Percentiles rank a stretch among this genome's conserved stretches.
Conservation (phyloP, 2,113 vertebrate species). For the Hydropotes inermis region DNA sequence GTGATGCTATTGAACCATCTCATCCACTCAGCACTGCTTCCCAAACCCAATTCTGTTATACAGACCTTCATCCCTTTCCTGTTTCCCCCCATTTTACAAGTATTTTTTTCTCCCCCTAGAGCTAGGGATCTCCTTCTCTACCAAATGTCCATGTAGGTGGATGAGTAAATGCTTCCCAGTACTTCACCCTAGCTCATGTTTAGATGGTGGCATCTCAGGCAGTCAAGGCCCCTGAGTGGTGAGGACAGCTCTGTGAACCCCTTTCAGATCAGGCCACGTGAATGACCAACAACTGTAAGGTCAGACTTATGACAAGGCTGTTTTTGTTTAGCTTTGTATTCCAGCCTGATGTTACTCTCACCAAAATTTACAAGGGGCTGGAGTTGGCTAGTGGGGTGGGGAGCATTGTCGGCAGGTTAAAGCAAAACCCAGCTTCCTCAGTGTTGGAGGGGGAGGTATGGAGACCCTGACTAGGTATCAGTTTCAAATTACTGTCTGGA, state of each 20-base stretch:
- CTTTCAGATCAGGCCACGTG: not conserved
- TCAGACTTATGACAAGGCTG: not conserved
- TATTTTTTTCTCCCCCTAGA: not conserved
- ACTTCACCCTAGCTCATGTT: not conserved
- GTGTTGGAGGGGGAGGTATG: not conserved
- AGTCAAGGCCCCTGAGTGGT: not conserved
- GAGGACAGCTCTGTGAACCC: not conserved
- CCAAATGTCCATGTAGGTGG: not conserved
- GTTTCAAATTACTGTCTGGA: constrained; percentile 65
- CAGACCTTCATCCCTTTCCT: not conserved
- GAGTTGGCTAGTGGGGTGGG: rapidly evolving
- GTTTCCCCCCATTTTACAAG: not conserved
- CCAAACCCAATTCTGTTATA: not conserved
- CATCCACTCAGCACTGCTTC: not conserved
- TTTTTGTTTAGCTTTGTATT: not conserved
- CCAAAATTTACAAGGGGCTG: not conserved
- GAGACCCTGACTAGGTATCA: not conserved
- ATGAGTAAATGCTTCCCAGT: not conserved
- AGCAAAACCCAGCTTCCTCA: not conserved
- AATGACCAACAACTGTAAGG: not conserved
- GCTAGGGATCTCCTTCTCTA: not conserved
- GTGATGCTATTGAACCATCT: not conserved
- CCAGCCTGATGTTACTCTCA: not conserved
- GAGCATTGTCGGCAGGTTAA: not conserved
- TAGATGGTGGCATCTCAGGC: not conserved